Base-by-base conservation (phyloP, 2,797 vertebrate genomes). In the Diceros bicornis region DNA sequence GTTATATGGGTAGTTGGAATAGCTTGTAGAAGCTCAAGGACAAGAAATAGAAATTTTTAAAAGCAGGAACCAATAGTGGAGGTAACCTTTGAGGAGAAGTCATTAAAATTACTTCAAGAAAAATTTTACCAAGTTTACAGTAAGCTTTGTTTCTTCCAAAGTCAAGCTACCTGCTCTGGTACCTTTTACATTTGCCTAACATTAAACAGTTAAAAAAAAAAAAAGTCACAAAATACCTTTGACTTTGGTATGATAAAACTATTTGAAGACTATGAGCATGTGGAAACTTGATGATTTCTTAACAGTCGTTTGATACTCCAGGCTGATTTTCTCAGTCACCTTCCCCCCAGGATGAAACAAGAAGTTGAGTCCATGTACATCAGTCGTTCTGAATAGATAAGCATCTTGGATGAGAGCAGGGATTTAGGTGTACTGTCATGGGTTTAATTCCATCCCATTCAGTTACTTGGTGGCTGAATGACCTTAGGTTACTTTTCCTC, bases 11-110 rank as follows among this genome's bases (percentile, higher is more conserved):
- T 86, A 93, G 34, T 17, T 82, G 69, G 50, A 37, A 13, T 95
- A 68, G 41, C 18, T 77, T 91, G 2, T 92, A 52, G 69, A 96
- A 83, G 50, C 6, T 83, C 18, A 89, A 87, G 44, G 44, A 13
- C 7, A 78, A 96, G 29, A n/a, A 84, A 81, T 27, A 89, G 68
- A 92, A 74, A 52, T 23, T 69, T 84, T 94, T 82, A 72, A 93
- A 89, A 93, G 20, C 13, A 75, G 20, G 27, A 55, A 55, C 4
- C 5, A 27, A 79, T 61, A 57, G 55, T 47, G 62, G 27, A 82
- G 20, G 27, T 75, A 55, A 52, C 52, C 66, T 74, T 57, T 95
- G 75, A 72, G 1, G 7, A 84, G 7, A 89, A 61, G 32, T 86
- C 29, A 50, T 55, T 57, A 77, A 44, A 57, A 37, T 64, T 72